Evolutionary conservation across 2,888 invertebrate species (phyloP).

Genomic region (Cheilosia impressa): DNA sequence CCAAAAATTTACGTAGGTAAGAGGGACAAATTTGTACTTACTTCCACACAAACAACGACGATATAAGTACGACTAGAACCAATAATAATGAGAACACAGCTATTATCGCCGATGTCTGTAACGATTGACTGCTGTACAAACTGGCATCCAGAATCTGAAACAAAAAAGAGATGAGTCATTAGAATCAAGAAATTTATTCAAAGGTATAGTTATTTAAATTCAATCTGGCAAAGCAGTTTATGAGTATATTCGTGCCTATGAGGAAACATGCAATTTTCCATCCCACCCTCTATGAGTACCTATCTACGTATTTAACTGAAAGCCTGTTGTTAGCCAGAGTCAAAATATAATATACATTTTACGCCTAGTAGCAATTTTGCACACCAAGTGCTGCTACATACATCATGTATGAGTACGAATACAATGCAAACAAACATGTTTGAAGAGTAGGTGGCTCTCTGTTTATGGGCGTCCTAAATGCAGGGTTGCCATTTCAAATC

Average conservation of each 20-base stretch:
- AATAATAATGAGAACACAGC: constrained; percentile 92
- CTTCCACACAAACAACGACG: constrained; percentile 94
- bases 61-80: constrained; percentile 90
- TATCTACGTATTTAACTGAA: not conserved
- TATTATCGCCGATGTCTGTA: constrained; percentile 93
- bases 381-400: not conserved
- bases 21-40: constrained; percentile 85
- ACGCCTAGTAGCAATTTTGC: constrained; percentile 8
- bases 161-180: constrained; percentile 78
- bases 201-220: not conserved
- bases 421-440: constrained; percentile 27
- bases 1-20: not conserved
- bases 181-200: not conserved
- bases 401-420: not conserved
- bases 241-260: too few relatives aligned
- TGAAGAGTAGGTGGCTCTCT: constrained; percentile 8
- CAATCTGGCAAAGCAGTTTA: not conserved
- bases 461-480: constrained; percentile 4
- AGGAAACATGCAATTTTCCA: not conserved
- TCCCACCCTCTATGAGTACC: not conserved
- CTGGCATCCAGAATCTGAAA: constrained; percentile 95
- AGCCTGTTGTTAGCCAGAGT: constrained; percentile 7
- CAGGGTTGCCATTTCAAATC: too few relatives aligned
- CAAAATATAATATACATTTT: not conserved
- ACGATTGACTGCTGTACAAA: constrained; percentile 92